These are phyloP conservation scores for Molanna angustata DNA, from an alignment of 2,888 invertebrate species.

Conservation along the genomic window DNA sequence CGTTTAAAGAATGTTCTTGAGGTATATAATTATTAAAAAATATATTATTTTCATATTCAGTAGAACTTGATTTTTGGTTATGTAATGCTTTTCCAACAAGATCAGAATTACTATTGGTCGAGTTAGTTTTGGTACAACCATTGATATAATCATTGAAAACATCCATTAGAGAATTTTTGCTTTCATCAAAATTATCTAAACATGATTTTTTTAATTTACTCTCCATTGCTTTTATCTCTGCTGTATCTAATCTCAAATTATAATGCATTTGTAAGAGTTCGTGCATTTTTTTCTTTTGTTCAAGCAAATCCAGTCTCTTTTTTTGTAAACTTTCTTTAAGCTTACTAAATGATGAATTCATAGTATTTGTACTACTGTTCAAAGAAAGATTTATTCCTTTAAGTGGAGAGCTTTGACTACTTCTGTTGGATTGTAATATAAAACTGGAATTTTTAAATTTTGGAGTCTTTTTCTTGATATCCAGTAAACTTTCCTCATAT, in stretches of 20 bases:
- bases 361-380: constrained; percentile 7
- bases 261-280: constrained; percentile 24
- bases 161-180: neutral
- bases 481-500: constrained; percentile 7
- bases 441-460: constrained; percentile 13
- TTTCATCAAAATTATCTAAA: neutral
- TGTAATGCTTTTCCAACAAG: too few species aligned
- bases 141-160: neutral
- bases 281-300: constrained; percentile 27
- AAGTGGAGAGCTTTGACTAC: constrained; percentile 13
- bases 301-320: constrained; percentile 11
- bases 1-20: too few species aligned
- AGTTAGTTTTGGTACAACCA: too few species aligned
- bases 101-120: neutral
- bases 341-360: constrained; percentile 6
- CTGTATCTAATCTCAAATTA: constrained; percentile 23
- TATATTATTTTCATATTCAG: too few species aligned
- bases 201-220: constrained; percentile 11
- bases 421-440: constrained; percentile 15
- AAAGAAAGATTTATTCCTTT: constrained; percentile 21
- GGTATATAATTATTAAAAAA: too few species aligned
- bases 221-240: constrained; percentile 25
- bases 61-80: too few species aligned
- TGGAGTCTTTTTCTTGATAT: constrained; percentile 13
- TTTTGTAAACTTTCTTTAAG: constrained; percentile 17